Evolutionary conservation across 2,888 invertebrate species (phyloP), one percentile per base, ranked within the genome.

Genomic region (Cheilosia pagana): DNA sequence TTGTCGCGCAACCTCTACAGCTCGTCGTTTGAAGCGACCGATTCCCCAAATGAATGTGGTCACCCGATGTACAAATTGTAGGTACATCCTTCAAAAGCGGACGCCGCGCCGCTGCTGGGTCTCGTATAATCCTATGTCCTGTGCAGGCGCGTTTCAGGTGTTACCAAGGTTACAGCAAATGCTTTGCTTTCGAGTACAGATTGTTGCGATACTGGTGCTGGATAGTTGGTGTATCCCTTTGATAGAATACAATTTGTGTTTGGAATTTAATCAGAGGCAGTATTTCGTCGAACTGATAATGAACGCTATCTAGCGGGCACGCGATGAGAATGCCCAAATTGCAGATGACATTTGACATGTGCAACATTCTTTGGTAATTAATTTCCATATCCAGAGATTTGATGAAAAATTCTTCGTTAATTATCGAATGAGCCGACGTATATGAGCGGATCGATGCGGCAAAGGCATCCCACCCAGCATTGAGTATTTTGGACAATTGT

Each of bases 151-250:
- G n/a, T 55, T 41, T 72, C 55, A 75, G 70, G 63, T 25, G 83
- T 83, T 83, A 65, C 53, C 83, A 70, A 63, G 74, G 83, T 65
- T 53, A 83, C 52, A 57, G 68, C 72, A 59, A 74, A 59, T 79
- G 74, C 75, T 57, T 70, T 79, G 45, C 6, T 45, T 45, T 16
- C 8, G 45, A 16, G 16, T 45, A 45, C 12, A 35, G 12, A 35
- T 12, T 35, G 45, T 8, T 45, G 19, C n/a, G 16, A 43, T 41
- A 16, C 41, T 23, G 16, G 6, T n/a, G 2, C n/a, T 60, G 50
- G 68, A 65, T 72, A 45, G 71, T 62, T 72, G 70, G 67, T 78
- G 62, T 68, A 63, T 83, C 83, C 63, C 83, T 83, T 83, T 83
- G 83, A 79, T 79, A 79, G 53, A 65, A 52, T 52, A 63, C 52